A percentile compares a stretch with the other conserved stretches of the same genome.
These are phyloP conservation scores for Sphinx pinastri DNA, from an alignment of 2,888 invertebrate genomes.

Conservation along the genomic window DNA sequence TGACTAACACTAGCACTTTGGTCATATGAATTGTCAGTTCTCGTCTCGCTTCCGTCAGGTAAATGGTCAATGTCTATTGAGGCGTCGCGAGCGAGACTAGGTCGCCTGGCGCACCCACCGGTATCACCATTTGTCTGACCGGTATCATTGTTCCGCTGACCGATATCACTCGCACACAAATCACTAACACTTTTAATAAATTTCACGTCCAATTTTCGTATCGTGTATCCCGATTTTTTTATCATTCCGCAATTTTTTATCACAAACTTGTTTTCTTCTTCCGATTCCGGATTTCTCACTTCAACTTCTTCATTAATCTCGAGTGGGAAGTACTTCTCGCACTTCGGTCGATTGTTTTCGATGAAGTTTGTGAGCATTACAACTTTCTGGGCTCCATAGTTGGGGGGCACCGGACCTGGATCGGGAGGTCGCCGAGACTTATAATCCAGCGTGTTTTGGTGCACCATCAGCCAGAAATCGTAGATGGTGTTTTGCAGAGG, in stretches of 20 bases:
- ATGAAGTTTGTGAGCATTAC: slow-evolving; percentile 96
- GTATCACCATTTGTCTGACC: background rate
- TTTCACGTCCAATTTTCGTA: slow-evolving; percentile 75
- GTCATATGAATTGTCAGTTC: background rate
- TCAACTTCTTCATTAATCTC: slow-evolving; percentile 75
- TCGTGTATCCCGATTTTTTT: slow-evolving; percentile 83
- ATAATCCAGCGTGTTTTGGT: slow-evolving; percentile 76
- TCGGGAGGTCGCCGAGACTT: slow-evolving; percentile 36
- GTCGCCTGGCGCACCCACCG: background rate
- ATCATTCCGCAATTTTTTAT: slow-evolving; percentile 81
- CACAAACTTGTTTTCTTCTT: slow-evolving; percentile 27
- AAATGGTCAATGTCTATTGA: slow-evolving; percentile 11
- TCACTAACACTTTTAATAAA: slow-evolving; percentile 31
- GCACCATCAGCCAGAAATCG: slow-evolving; percentile 96
- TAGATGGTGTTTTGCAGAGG: slow-evolving; percentile 94
- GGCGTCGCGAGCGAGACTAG: slow-evolving; percentile 6
- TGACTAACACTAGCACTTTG: slow-evolving; percentile 32
- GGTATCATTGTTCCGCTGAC: background rate
- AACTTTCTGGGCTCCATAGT: slow-evolving; percentile 82
- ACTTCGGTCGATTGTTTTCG: slow-evolving; percentile 93
- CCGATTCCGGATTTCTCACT: slow-evolving; percentile 50
- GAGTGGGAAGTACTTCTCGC: slow-evolving; percentile 94
- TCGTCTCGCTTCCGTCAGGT: background rate
- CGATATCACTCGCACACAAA: background rate
- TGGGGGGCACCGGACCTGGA: slow-evolving; percentile 24